Conservation (phyloP, 1,140 invertebrate species). For the Aphelinus certus region DNA sequence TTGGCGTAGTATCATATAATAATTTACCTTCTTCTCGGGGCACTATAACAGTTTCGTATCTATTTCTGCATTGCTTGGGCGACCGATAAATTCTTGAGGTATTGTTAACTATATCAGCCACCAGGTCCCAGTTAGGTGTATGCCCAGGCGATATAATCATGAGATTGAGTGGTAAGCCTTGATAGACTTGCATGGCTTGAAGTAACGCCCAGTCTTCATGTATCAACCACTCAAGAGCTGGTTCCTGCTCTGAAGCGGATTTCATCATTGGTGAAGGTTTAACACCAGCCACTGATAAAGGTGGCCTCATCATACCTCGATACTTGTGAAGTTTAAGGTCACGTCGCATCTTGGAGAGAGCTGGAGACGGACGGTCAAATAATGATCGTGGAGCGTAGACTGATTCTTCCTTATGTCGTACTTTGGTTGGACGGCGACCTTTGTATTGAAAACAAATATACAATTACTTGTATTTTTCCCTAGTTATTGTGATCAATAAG, state of each 20-base stretch:
- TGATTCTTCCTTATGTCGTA: slow-evolving; percentile 79
- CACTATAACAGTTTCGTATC: slow-evolving; percentile 83
- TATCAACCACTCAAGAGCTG: slow-evolving; percentile 85
- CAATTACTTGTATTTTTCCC: too few species aligned
- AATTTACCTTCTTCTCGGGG: slow-evolving; percentile 89
- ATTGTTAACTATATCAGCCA: slow-evolving; percentile 90
- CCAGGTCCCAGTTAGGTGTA: slow-evolving; percentile 94
- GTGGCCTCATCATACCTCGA: slow-evolving; percentile 70
- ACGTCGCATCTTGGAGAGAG: slow-evolving; percentile 79
- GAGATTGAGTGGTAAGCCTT: slow-evolving; percentile 84
- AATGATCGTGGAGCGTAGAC: slow-evolving; percentile 83
- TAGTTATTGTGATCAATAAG: too few species aligned
- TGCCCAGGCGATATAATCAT: slow-evolving; percentile 83
- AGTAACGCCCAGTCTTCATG: slow-evolving; percentile 90
- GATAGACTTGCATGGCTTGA: slow-evolving; percentile 85
- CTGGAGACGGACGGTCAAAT: slow-evolving; percentile 86
- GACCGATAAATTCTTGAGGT: slow-evolving; percentile 83
- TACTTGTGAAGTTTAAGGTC: slow-evolving; percentile 82
- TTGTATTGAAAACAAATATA: slow-evolving; percentile 45
- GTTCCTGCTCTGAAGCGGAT: slow-evolving; percentile 71
- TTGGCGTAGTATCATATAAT: slow-evolving; percentile 77
- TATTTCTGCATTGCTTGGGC: slow-evolving; percentile 86
- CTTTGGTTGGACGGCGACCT: slow-evolving; percentile 71
- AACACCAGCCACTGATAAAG: slow-evolving; percentile 68
- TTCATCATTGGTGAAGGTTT: slow-evolving; percentile 68